These are phyloP conservation scores for Cinclus cinclus DNA, from an alignment of 2,113 vertebrate genomes.

Conservation along the genomic window DNA sequence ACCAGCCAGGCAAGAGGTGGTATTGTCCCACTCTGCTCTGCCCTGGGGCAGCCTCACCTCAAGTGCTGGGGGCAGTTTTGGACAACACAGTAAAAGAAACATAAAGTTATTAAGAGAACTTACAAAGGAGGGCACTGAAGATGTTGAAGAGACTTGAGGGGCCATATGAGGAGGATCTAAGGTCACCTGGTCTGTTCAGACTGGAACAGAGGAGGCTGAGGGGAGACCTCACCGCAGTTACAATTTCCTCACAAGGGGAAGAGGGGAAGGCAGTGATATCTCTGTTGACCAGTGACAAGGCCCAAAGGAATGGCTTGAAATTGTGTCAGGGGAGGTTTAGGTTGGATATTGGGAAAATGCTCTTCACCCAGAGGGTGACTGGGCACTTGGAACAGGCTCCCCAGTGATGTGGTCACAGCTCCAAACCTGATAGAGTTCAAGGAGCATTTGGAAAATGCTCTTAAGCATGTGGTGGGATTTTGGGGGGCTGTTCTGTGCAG, in stretches of 20 bases:
- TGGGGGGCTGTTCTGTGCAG: not conserved
- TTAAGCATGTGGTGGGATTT: not conserved
- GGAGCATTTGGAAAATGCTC: not conserved
- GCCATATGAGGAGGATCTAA: not conserved
- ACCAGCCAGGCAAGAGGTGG: rapidly evolving
- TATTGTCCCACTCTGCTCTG: not conserved
- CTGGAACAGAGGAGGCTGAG: not conserved
- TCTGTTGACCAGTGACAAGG: not conserved
- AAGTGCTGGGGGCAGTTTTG: not conserved
- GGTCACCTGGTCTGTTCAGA: not conserved
- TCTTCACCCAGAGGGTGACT: not conserved
- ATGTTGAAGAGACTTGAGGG: not conserved
- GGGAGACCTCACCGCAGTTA: not conserved
- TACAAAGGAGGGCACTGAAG: not conserved
- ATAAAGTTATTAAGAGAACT: not conserved
- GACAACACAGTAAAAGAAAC: not conserved
- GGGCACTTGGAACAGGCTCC: not conserved
- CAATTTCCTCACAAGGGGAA: not conserved
- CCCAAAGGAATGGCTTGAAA: not conserved
- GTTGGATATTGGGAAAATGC: too few species aligned
- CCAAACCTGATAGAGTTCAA: not conserved
- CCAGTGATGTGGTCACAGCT: not conserved
- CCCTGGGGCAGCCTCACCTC: not conserved
- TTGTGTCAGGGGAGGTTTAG: too few species aligned
- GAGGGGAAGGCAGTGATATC: not conserved